These are phyloP conservation scores for Leuctra nigra DNA, from an alignment of 2,888 invertebrate genomes.

Conservation along the genomic window DNA sequence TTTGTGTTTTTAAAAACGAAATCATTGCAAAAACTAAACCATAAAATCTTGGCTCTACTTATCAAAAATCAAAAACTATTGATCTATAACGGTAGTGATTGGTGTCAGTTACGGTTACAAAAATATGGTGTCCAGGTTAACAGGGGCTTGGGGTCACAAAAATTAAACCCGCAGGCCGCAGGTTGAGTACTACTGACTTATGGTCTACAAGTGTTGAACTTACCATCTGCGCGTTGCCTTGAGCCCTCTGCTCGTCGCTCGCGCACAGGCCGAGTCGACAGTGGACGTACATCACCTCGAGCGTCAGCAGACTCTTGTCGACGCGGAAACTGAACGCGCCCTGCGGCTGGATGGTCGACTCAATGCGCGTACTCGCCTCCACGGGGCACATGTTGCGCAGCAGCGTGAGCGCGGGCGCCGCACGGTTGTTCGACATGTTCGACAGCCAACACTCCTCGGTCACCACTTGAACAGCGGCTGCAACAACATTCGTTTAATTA, in stretches of 20 bases:
- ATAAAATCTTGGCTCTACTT: too few relatives aligned
- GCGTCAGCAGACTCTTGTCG: constrained; percentile 32
- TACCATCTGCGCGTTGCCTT: constrained; percentile 33
- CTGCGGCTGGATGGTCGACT: constrained; percentile 19
- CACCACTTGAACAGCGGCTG: constrained; percentile 32
- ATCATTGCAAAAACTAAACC: too few relatives aligned
- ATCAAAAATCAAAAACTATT: too few relatives aligned
- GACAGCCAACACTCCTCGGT: constrained; percentile 36
- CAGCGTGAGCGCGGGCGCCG: constrained; percentile 26
- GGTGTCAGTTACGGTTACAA: neutral
- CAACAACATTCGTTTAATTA: too few relatives aligned
- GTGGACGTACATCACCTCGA: constrained; percentile 34
- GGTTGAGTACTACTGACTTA: too few relatives aligned
- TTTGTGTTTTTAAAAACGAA: too few relatives aligned
- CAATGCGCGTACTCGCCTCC: constrained; percentile 31
- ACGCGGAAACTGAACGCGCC: constrained; percentile 31
- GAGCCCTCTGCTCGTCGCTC: constrained; percentile 29
- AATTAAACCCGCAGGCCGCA: too few relatives aligned
- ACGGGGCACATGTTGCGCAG: constrained; percentile 35
- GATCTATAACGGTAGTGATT: neutral
- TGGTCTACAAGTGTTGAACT: constrained; percentile 15
- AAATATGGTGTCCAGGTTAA: neutral
- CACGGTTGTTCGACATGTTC: constrained; percentile 30
- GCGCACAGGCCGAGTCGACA: constrained; percentile 38
- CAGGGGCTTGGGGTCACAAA: too few relatives aligned